phyloP scores from a whole-genome alignment of 2,888 invertebrate species.

The Stictocephala bisonia region DNA sequence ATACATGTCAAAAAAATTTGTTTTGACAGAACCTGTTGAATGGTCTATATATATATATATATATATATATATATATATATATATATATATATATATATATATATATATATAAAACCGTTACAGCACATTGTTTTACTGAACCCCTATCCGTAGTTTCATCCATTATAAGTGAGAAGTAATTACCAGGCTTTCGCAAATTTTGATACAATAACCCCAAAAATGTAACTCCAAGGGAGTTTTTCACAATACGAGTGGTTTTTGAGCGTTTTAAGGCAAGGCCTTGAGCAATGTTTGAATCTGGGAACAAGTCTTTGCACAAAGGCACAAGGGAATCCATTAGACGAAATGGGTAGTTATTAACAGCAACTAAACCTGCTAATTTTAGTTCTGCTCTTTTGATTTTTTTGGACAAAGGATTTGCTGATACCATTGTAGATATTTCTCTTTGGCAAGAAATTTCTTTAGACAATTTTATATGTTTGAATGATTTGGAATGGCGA shows the following conservation, averaged over 20 bases:
- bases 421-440: not conserved
- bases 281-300: not conserved
- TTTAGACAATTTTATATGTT: not conserved
- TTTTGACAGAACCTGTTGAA: not conserved
- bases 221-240: not conserved
- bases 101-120: no score
- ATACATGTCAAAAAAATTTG: slow-evolving; percentile 25
- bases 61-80: no score
- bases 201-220: slow-evolving; percentile 8
- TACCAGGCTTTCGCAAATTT: not conserved
- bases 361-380: not conserved
- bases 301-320: not conserved
- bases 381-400: slow-evolving; percentile 26
- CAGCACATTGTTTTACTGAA: slow-evolving; percentile 17
- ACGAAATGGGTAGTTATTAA: not conserved
- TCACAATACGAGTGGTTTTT: slow-evolving; percentile 2
- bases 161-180: slow-evolving; percentile 17
- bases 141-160: slow-evolving; percentile 21
- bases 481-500: not conserved
- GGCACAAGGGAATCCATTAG: slow-evolving; percentile 9
- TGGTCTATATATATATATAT: not conserved
- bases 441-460: not conserved
- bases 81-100: no score
- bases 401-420: not conserved
- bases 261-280: not conserved